A percentile compares a stretch with the other conserved stretches of the same genome.
These are phyloP conservation scores for Chelonoidis abingdonii DNA, from an alignment of 2,113 vertebrate genomes.

Conservation along the genomic window DNA sequence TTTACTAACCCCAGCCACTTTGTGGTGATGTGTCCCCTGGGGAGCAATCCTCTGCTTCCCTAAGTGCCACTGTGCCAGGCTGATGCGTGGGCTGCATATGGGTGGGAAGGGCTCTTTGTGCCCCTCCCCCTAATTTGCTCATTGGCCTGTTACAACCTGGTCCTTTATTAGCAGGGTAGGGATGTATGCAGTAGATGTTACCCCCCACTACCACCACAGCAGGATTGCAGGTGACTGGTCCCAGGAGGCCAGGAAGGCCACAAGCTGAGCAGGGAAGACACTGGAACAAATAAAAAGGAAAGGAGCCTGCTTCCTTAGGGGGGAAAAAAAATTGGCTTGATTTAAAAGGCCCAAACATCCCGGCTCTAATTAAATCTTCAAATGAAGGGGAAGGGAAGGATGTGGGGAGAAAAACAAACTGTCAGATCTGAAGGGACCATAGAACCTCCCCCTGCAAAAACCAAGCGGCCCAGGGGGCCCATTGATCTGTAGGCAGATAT, in stretches of 20 bases:
- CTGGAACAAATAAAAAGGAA: conserved; percentile 62
- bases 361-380: conserved; percentile 66
- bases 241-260: neutral
- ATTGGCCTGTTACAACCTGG: fast-evolving
- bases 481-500: conserved; percentile 49
- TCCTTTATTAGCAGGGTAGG: neutral
- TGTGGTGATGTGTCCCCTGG: neutral
- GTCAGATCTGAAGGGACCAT: neutral
- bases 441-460: conserved; percentile 19
- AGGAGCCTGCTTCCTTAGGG: conserved; percentile 62
- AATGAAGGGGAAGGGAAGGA: conserved; percentile 41
- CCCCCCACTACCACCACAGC: neutral
- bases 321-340: conserved; percentile 40
- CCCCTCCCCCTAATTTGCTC: neutral
- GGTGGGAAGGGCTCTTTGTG: neutral
- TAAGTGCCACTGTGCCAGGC: fast-evolving
- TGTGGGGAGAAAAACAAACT: neutral
- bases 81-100: neutral
- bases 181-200: neutral
- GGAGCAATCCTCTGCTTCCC: neutral
- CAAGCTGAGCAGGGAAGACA: neutral
- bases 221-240: neutral
- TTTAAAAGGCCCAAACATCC: conserved; percentile 43
- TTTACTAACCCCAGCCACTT: no score
- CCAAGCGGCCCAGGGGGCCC: neutral